Evolutionary conservation across 2,113 vertebrate species (phyloP).

Genomic region (Hydrolagus affinis): DNA sequence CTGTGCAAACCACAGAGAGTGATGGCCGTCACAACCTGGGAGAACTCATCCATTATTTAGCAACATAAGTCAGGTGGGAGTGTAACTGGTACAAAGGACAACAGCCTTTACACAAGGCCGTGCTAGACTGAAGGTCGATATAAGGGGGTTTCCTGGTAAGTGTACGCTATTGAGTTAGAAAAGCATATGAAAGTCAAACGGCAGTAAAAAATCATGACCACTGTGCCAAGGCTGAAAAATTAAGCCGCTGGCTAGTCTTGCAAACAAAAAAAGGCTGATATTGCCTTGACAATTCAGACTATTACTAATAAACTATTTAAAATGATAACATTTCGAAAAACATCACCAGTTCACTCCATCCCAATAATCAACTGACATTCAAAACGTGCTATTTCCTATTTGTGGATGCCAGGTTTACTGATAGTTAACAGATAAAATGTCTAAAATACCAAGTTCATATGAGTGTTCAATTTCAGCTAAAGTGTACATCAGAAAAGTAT

Average conservation of each 20-base stretch:
- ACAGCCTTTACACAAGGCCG: no score
- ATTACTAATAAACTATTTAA: not conserved
- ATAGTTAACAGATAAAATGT: no score
- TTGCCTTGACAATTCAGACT: not conserved
- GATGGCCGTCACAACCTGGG: no score
- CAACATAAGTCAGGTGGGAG: no score
- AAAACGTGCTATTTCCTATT: not conserved
- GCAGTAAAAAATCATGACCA: constrained; percentile 40
- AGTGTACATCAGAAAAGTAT: no score
- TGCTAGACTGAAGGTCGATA: no score
- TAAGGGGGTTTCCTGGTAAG: no score
- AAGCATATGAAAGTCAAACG: constrained; percentile 43
- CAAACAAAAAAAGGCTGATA: not conserved
- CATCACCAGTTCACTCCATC: not conserved
- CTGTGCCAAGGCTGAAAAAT: constrained; percentile 6
- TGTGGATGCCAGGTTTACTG: not conserved
- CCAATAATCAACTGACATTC: not conserved
- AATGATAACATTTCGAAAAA: not conserved
- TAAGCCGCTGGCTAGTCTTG: not conserved
- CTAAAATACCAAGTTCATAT: not conserved
- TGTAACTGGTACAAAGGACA: no score
- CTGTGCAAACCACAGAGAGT: no score
- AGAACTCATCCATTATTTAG: no score
- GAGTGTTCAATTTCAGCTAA: not conserved
- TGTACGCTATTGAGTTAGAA: constrained; percentile 40